These are phyloP conservation scores for Siniperca undulata DNA, from an alignment of 2,797 vertebrate genomes.

Conservation along the genomic window DNA sequence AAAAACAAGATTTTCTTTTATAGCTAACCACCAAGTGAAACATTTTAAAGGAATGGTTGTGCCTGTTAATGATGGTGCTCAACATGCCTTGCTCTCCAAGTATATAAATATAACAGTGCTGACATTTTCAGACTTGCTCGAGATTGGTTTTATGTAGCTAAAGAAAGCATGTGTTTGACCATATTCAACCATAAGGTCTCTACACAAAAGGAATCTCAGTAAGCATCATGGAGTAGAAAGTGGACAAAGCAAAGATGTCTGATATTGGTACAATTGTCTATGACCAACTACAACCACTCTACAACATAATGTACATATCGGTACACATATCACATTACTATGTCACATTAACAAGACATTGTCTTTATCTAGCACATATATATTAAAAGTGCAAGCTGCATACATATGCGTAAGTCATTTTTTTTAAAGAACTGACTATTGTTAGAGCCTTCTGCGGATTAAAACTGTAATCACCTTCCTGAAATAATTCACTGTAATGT, in stretches of 20 bases:
- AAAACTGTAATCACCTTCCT: background rate
- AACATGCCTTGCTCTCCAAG: conserved; percentile 8
- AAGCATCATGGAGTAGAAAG: background rate
- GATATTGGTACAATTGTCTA: background rate
- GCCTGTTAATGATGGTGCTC: conserved; percentile 21
- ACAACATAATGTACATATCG: background rate
- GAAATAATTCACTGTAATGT: conserved; percentile 4
- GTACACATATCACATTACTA: background rate
- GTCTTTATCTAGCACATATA: background rate
- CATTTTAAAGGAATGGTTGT: conserved; percentile 37
- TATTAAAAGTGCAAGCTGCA: background rate
- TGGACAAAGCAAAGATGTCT: background rate
- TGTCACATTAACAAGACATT: background rate
- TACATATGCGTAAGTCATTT: background rate
- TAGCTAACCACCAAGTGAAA: conserved; percentile 50
- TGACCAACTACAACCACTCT: background rate
- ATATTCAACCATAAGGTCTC: background rate
- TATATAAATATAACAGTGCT: conserved; percentile 1
- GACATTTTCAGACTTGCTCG: background rate
- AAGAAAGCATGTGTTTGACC: background rate
- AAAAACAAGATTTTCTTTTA: conserved; percentile 39
- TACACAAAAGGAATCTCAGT: background rate
- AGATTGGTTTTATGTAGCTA: conserved; percentile 9
- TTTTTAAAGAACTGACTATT: background rate
- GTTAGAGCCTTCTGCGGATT: background rate